These are phyloP conservation scores for Rhopilema esculentum DNA, from an alignment of 30 jellyfish, hydroid and myxozoan species.

Conservation along the genomic window DNA sequence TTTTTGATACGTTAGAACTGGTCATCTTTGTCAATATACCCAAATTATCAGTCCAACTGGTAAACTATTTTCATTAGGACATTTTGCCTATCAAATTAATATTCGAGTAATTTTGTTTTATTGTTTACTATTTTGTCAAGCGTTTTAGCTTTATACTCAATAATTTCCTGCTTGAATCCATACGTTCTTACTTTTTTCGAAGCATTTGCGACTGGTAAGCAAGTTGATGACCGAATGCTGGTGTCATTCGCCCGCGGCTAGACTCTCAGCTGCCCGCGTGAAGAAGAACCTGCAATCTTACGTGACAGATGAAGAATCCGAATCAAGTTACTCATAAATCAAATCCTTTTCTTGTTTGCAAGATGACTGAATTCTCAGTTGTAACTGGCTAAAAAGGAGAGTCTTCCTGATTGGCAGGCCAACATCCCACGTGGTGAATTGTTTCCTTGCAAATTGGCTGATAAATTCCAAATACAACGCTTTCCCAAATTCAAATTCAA, in stretches of 20 bases:
- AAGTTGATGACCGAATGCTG: constrained; percentile 79
- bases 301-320: constrained; percentile 76
- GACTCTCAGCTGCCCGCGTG: constrained; percentile 91
- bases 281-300: constrained; percentile 82
- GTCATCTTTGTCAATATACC: too few relatives aligned
- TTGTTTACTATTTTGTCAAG: neutral
- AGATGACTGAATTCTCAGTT: neutral
- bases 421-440: neutral
- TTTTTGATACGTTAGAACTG: too few relatives aligned
- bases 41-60: too few relatives aligned
- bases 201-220: constrained; percentile 77
- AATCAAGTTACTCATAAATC: constrained; percentile 61
- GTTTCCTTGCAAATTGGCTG: too few relatives aligned
- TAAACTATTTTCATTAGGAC: too few relatives aligned
- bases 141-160: neutral
- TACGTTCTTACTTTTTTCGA: too few relatives aligned
- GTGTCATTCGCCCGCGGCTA: constrained; percentile 83
- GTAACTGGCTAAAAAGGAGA: neutral
- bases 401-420: neutral
- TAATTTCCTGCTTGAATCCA: too few relatives aligned
- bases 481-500: too few relatives aligned
- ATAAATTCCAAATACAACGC: too few relatives aligned
- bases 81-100: too few relatives aligned
- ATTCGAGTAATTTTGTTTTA: too few relatives aligned
- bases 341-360: neutral